Conservation (phyloP, 2,797 vertebrate species). For the Molossus molossus region DNA sequence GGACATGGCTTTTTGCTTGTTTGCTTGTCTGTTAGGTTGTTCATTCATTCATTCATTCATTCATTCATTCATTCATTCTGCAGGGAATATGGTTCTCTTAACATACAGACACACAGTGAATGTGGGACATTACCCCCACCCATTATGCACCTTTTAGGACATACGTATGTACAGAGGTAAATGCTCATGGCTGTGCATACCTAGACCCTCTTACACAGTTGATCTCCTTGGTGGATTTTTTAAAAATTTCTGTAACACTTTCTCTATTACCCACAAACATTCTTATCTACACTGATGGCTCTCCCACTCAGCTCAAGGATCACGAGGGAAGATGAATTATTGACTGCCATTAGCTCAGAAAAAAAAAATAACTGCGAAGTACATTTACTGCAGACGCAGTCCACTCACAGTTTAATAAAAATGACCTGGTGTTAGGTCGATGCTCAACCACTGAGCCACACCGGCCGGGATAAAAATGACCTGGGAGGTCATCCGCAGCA, state of each 20-base stretch:
- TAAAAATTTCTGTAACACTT: background rate
- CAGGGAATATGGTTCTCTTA: background rate
- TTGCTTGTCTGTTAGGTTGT: background rate
- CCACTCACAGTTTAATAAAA: background rate
- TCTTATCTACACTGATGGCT: background rate
- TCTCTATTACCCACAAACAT: background rate
- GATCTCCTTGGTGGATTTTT: background rate
- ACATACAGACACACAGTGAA: background rate
- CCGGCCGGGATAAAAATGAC: background rate
- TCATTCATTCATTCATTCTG: background rate
- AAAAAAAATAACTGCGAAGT: background rate
- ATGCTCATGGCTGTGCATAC: accelerated
- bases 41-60: background rate
- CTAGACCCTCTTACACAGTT: background rate
- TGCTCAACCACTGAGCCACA: too few species aligned
- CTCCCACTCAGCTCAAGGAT: background rate
- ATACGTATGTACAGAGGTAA: accelerated
- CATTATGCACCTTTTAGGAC: background rate
- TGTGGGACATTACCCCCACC: background rate
- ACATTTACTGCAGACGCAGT: background rate
- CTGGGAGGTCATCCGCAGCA: accelerated
- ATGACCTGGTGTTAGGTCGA: accelerated
- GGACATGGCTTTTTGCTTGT: background rate
- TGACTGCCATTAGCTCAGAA: slow-evolving; percentile 17
- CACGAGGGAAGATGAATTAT: background rate